Conservation (phyloP, 2,113 vertebrate genomes). For the Tychaedon coryphoeus region DNA sequence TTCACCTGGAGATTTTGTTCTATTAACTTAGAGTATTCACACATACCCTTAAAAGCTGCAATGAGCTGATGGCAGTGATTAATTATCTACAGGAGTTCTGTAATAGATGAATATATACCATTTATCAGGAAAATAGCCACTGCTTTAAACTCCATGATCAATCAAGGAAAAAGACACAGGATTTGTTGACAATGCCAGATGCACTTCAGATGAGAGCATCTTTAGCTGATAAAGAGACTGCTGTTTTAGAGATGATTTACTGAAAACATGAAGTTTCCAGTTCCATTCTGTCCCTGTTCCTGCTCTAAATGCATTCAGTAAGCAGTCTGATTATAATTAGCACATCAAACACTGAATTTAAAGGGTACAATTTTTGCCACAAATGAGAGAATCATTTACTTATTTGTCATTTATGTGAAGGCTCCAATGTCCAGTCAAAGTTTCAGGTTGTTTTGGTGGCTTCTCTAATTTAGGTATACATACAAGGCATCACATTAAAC, state of each 20-base stretch:
- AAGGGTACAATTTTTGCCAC: background rate
- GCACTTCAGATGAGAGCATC: background rate
- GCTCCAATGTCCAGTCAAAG: background rate
- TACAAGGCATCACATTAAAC: background rate
- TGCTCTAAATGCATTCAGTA: background rate
- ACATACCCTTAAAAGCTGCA: slow-evolving; percentile 52
- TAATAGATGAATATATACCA: slow-evolving; percentile 40
- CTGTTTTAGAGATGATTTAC: background rate
- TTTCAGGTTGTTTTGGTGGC: background rate
- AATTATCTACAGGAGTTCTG: slow-evolving; percentile 46
- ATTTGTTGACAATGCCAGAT: slow-evolving; percentile 39
- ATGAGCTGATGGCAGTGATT: slow-evolving; percentile 70
- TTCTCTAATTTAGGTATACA: background rate
- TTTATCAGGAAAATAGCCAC: slow-evolving; percentile 56
- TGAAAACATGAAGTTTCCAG: background rate
- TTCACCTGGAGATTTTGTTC: slow-evolving; percentile 64
- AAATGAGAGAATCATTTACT: background rate
- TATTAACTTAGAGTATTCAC: slow-evolving; percentile 50
- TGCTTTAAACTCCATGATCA: slow-evolving; percentile 55
- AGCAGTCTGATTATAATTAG: background rate
- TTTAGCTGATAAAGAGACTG: background rate
- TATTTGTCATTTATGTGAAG: background rate
- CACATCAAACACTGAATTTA: background rate
- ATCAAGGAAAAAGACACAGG: slow-evolving; percentile 5
- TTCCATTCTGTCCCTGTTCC: background rate